Conservation (phyloP, 2,113 vertebrate genomes). For the Phaethon lepturus region DNA sequence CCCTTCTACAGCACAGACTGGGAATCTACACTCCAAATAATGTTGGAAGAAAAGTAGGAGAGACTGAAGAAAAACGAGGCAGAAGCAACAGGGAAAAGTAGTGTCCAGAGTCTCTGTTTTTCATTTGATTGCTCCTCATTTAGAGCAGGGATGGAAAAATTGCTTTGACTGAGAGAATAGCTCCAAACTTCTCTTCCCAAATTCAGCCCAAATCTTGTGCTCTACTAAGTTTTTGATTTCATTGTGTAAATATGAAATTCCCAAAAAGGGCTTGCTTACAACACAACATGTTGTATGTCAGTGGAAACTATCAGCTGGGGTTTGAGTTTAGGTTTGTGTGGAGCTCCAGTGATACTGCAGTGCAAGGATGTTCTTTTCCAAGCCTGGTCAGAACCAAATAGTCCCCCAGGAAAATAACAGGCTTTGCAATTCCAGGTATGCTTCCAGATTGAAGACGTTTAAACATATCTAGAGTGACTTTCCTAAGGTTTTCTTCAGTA, state of each 20-base stretch:
- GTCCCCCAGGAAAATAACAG: background rate
- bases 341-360: background rate
- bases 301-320: background rate
- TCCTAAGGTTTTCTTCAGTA: background rate
- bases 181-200: background rate
- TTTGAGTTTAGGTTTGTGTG: background rate
- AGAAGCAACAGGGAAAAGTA: background rate
- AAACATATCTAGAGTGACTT: background rate
- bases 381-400: background rate
- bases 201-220: background rate
- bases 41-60: background rate
- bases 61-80: background rate
- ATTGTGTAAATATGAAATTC: background rate
- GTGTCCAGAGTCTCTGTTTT: background rate
- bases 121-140: background rate
- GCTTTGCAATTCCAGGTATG: background rate
- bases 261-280: background rate
- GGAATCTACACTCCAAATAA: background rate
- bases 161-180: background rate
- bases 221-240: background rate
- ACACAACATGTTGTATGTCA: background rate
- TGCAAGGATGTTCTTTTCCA: background rate
- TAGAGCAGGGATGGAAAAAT: background rate
- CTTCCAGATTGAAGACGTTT: background rate
- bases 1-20: background rate